Percentiles rank a stretch among this genome's conserved stretches.
These are phyloP conservation scores for Pegoplata infirma DNA, from an alignment of 2,888 invertebrate species.

Conservation along the genomic window DNA sequence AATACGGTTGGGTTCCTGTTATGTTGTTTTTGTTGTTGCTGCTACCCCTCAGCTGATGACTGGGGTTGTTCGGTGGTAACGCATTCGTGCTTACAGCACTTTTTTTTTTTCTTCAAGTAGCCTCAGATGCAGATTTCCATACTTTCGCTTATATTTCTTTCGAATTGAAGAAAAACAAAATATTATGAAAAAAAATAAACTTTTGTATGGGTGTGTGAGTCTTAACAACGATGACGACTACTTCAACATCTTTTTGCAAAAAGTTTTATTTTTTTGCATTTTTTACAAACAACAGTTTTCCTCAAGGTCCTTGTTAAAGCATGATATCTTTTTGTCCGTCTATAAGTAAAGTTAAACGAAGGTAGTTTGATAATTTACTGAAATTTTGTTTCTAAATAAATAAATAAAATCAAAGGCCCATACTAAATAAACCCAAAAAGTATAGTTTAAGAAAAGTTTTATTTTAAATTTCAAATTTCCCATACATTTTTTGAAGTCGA, in stretches of 20 bases:
- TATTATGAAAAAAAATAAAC: conserved; percentile 23
- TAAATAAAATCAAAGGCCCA: too few relatives aligned
- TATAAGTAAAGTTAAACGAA: conserved; percentile 3
- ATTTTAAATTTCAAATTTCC: too few relatives aligned
- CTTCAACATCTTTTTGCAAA: conserved; percentile 34
- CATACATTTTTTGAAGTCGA: too few relatives aligned
- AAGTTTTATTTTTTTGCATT: conserved; percentile 8
- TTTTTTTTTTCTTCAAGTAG: conserved; percentile 63
- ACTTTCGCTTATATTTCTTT: conserved; percentile 46
- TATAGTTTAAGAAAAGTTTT: too few relatives aligned
- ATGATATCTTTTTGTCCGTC: conserved; percentile 9
- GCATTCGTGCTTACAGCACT: conserved; percentile 60
- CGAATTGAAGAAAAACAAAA: conserved; percentile 27
- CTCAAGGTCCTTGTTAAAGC: conserved; percentile 30
- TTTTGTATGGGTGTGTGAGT: conserved; percentile 10
- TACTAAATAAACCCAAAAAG: too few relatives aligned
- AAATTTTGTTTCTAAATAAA: too few relatives aligned
- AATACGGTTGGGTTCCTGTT: conserved; percentile 36
- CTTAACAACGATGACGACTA: conserved; percentile 43
- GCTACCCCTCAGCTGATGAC: background rate
- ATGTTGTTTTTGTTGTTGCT: background rate
- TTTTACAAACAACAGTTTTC: conserved; percentile 26
- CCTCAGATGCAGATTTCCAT: conserved; percentile 58
- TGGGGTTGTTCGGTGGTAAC: conserved; percentile 38
- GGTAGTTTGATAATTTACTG: background rate